A percentile compares a stretch with the other conserved stretches of the same genome.
These are phyloP conservation scores for Nylanderia fulva DNA, from an alignment of 1,140 invertebrate genomes.

Conservation along the genomic window DNA sequence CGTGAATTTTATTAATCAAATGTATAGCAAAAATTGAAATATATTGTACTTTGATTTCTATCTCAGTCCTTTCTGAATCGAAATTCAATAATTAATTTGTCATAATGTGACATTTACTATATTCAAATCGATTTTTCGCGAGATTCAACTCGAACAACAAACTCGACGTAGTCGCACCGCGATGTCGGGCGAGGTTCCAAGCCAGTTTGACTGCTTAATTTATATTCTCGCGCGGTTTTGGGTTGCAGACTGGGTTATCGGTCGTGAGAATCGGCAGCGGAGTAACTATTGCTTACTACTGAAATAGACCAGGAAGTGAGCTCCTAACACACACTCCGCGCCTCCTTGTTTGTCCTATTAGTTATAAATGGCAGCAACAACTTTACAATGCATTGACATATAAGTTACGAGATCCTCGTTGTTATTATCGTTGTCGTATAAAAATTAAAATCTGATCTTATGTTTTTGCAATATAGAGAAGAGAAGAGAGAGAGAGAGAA, in stretches of 20 bases:
- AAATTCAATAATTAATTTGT: neutral
- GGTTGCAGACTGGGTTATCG: slow-evolving; percentile 47
- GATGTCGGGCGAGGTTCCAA: slow-evolving; percentile 47
- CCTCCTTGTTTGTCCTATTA: slow-evolving; percentile 43
- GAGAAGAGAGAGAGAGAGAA: too few species aligned
- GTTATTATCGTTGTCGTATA: neutral
- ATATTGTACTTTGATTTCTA: neutral
- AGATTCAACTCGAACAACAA: slow-evolving; percentile 28
- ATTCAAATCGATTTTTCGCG: slow-evolving; percentile 39
- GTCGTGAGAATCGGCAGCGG: slow-evolving; percentile 43
- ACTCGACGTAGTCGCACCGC: slow-evolving; percentile 27
- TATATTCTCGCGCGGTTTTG: slow-evolving; percentile 56
- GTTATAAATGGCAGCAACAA: slow-evolving; percentile 47
- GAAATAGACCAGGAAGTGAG: slow-evolving; percentile 57
- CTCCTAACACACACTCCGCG: neutral
- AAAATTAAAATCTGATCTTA: slow-evolving; percentile 24
- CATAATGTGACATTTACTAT: neutral
- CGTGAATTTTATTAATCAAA: neutral
- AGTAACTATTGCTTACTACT: slow-evolving; percentile 50
- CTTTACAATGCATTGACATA: slow-evolving; percentile 47
- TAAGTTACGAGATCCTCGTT: slow-evolving; percentile 7
- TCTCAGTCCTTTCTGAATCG: neutral
- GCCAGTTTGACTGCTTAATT: slow-evolving; percentile 48
- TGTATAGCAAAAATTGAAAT: neutral
- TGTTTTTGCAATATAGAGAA: neutral